Evolutionary conservation across 1,140 invertebrate genomes (phyloP), one percentile per base, ranked within the genome.

Genomic region (Philopotamus ludificatus): DNA sequence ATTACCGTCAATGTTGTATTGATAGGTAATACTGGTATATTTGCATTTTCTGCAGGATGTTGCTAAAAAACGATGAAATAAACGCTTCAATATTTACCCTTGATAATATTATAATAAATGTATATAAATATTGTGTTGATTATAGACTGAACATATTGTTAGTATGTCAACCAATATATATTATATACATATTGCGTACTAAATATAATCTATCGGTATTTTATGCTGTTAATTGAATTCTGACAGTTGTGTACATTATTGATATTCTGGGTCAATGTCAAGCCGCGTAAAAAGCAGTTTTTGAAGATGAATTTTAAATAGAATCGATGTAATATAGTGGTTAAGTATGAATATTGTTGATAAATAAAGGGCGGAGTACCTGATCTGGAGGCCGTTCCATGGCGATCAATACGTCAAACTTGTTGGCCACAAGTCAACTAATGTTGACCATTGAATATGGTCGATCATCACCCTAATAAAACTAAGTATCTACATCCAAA

Each of bases 1-100:
- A 61, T 58, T 1, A 68, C 63, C 10, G 63, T 65, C 55, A 65
- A 39, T 3, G 67, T 59, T 7, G 63, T 65, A 47, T 64, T 54
- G 18, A 68, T 55, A 2, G 61, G 55, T n/a, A 60, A 53, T 18
- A 65, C 41, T 2, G 61, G 47, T 26, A 23, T 10, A 15, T 61
- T 57, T 26, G 61, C 59, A 34, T 26, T 55, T 23, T 58, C 54
- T 12, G 57, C 60, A 18, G 42, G n/a, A 25, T 49, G 25, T 21
- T 50, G 23, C 3, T 49, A 8, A 42, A 15, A 59, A 59, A 59
- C 20, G 15, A 22, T 12, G 1, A 54, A 22, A 23, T 22, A 23
- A n/a, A n/a, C n/a, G n/a, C n/a, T n/a, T n/a, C n/a, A n/a, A n/a
- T n/a, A n/a, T n/a, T 49, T 10, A 10, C 45, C 7, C 45, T 15